phyloP scores from a whole-genome alignment of 2,113 vertebrate genomes.

The Nansenia antarctica region DNA sequence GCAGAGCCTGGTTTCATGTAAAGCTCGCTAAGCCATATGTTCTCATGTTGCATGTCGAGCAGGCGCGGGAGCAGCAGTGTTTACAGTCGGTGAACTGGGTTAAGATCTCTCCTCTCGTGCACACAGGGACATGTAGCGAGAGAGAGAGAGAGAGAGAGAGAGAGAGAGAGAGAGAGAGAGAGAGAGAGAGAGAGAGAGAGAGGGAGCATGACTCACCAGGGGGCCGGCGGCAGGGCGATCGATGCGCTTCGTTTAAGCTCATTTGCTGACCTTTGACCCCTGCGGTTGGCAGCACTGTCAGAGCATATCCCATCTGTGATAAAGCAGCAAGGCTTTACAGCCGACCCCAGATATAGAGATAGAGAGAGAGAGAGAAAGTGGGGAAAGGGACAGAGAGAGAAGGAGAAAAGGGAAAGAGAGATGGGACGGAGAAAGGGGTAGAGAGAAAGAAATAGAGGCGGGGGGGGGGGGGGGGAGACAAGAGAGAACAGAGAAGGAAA shows the following conservation, averaged over 20 bases:
- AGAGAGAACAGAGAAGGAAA: too few species aligned
- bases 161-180: not conserved
- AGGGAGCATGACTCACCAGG: not conserved
- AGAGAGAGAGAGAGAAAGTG: constrained; percentile 32
- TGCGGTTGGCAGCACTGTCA: not conserved
- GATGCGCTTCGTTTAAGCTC: not conserved
- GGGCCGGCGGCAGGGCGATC: not conserved
- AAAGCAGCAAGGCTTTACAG: not conserved
- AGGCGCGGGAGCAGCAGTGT: too few species aligned
- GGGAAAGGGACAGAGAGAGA: constrained; percentile 1
- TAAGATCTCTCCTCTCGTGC: too few species aligned
- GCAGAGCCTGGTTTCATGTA: too few species aligned
- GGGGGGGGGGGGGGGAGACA: too few species aligned
- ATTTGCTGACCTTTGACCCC: not conserved
- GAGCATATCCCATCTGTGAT: not conserved
- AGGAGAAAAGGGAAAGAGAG: constrained; percentile 38
- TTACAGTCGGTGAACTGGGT: too few species aligned
- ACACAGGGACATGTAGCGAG: too few species aligned
- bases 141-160: not conserved
- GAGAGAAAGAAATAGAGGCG: not conserved
- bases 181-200: not conserved
- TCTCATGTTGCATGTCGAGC: too few species aligned
- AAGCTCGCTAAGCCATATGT: too few species aligned
- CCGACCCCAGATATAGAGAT: too few species aligned
- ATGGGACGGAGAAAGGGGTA: not conserved